Conservation (phyloP, 2,113 vertebrate species). For the Scortum barcoo region DNA sequence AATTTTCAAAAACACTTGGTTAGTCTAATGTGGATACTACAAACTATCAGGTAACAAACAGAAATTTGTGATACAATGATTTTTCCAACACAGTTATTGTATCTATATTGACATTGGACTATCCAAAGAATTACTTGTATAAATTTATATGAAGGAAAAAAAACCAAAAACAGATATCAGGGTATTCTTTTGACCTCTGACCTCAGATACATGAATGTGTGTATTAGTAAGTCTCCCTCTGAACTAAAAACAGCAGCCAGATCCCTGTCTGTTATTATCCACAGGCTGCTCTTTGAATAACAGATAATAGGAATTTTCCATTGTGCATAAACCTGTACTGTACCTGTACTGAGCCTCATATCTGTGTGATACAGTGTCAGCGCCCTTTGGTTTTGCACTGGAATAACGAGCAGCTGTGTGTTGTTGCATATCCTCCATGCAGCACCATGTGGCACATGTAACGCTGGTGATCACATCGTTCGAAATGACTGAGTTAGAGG, state of each 20-base stretch:
- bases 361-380: conserved; percentile 2
- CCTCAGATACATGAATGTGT: conserved; percentile 23
- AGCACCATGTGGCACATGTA: neutral
- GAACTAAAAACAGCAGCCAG: conserved; percentile 3
- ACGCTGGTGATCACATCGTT: too few relatives aligned
- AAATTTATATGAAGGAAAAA: neutral
- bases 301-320: neutral
- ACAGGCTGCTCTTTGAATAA: neutral
- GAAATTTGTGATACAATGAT: neutral
- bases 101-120: neutral
- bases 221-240: conserved; percentile 23
- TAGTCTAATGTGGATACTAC: conserved; percentile 24
- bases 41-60: conserved; percentile 21
- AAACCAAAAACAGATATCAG: conserved; percentile 14
- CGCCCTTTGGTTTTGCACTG: conserved; percentile 33
- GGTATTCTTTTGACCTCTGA: conserved; percentile 26
- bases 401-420: conserved; percentile 24
- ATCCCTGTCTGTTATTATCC: neutral
- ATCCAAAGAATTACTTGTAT: neutral
- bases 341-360: conserved; percentile 34
- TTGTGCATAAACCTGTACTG: conserved; percentile 13
- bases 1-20: conserved; percentile 7
- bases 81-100: neutral
- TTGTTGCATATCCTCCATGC: neutral
- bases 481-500: conserved; percentile 3